These are phyloP conservation scores for Papilio aristodemus DNA, from an alignment of 1,140 invertebrate species.

Conservation along the genomic window DNA sequence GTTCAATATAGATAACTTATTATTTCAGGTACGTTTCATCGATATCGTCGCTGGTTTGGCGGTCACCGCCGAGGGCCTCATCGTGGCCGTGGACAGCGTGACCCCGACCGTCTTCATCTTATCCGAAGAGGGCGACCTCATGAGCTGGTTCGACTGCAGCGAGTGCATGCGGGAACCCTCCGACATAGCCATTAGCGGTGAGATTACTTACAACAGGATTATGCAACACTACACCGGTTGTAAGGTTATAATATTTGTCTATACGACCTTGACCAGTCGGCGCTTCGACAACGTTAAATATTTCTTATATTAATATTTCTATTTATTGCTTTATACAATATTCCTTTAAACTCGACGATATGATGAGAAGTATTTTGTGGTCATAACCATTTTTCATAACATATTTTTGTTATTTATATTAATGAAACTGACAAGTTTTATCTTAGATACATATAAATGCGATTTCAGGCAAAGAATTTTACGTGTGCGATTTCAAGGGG, in stretches of 20 bases:
- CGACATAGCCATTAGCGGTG: slow-evolving; percentile 96
- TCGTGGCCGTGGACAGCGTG: slow-evolving; percentile 98
- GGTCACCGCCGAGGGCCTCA: slow-evolving; percentile 93
- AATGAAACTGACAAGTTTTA: no score
- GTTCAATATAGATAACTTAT: slow-evolving; percentile 23
- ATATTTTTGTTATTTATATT: no score
- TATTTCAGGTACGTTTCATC: slow-evolving; percentile 87
- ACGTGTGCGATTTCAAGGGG: slow-evolving; percentile 98
- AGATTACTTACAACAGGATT: slow-evolving; percentile 48
- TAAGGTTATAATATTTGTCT: no score
- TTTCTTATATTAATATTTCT: no score
- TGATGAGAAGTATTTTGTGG: no score
- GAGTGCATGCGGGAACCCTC: slow-evolving; percentile 98
- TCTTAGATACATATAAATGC: not conserved
- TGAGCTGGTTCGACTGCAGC: slow-evolving; percentile 98
- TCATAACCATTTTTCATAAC: no score
- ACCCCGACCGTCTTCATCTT: slow-evolving; percentile 98
- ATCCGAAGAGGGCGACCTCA: slow-evolving; percentile 92
- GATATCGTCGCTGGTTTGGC: slow-evolving; percentile 98
- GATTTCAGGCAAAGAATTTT: slow-evolving; percentile 93
- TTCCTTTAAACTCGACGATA: no score
- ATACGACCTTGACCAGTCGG: no score
- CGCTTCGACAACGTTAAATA: no score
- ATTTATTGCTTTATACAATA: no score
- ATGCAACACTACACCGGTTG: no score